These are phyloP conservation scores for Danio aesculapii DNA, from an alignment of 2,797 vertebrate genomes.

Conservation along the genomic window DNA sequence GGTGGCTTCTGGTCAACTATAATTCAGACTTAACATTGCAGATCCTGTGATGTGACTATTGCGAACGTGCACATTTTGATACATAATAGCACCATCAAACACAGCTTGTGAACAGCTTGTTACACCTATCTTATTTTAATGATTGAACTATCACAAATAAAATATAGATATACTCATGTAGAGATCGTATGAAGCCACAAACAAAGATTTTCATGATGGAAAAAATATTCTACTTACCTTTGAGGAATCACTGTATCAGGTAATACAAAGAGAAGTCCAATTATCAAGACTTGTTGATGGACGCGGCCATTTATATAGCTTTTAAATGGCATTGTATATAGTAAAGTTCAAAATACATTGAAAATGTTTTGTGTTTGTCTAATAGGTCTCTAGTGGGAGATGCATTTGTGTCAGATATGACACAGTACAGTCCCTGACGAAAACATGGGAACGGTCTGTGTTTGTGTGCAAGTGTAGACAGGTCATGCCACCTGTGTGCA, in stretches of 20 bases:
- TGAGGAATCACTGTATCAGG: not conserved
- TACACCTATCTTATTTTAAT: no score
- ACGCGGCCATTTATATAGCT: not conserved
- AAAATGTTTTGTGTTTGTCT: not conserved
- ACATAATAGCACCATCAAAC: not conserved
- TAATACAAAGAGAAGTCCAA: conserved; percentile 5
- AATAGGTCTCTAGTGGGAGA: not conserved
- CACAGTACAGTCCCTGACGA: conserved; percentile 6
- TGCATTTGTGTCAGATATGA: not conserved
- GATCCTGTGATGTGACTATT: no score
- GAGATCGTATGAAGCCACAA: not conserved
- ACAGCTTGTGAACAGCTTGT: not conserved
- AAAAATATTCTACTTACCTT: conserved; percentile 10
- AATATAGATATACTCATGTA: not conserved
- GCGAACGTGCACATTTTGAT: no score
- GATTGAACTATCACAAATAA: no score
- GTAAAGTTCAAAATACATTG: not conserved
- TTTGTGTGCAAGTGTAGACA: conserved; percentile 25
- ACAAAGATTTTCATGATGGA: not conserved
- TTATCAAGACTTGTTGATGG: not conserved
- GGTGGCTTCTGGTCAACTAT: no score
- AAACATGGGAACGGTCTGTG: conserved; percentile 7
- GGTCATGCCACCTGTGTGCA: conserved; percentile 9
- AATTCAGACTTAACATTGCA: no score
- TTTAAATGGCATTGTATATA: not conserved